A percentile compares a stretch with the other conserved stretches of the same genome.
phyloP scores from a whole-genome alignment of 1,140 invertebrate genomes.

The Alviniconcha marisindica region DNA sequence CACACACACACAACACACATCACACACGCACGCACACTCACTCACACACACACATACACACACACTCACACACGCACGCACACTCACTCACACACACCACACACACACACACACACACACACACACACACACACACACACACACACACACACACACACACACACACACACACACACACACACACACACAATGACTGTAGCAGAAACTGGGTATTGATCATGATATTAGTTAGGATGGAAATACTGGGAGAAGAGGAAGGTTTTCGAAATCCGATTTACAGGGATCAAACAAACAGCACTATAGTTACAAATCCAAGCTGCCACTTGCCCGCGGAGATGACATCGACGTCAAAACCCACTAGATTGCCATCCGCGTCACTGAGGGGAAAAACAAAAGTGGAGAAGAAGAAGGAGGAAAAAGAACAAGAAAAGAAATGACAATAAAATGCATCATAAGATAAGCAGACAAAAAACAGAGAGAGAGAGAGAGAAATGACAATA shows the following conservation, averaged over 20 bases:
- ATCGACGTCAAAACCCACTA: conserved; percentile 47
- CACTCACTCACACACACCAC: too few relatives aligned
- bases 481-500: not conserved
- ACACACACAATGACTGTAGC: not conserved
- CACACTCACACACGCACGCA: too few relatives aligned
- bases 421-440: not conserved
- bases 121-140: not conserved
- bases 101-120: too few relatives aligned
- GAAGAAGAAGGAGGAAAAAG: too few relatives aligned
- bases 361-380: conserved; percentile 40
- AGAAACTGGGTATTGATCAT: not conserved
- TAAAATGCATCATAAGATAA: not conserved
- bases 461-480: not conserved
- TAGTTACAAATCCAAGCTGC: too few relatives aligned
- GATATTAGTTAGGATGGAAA: not conserved
- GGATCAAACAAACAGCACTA: too few relatives aligned
- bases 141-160: not conserved
- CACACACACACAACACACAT: not conserved
- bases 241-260: too few relatives aligned
- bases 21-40: not conserved
- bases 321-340: conserved; percentile 42
- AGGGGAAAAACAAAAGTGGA: not conserved
- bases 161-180: not conserved
- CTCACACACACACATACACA: too few relatives aligned
- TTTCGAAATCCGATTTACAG: too few relatives aligned